These are phyloP conservation scores for Oithona nana DNA, from an alignment of 2,888 invertebrate genomes.

Conservation along the genomic window DNA sequence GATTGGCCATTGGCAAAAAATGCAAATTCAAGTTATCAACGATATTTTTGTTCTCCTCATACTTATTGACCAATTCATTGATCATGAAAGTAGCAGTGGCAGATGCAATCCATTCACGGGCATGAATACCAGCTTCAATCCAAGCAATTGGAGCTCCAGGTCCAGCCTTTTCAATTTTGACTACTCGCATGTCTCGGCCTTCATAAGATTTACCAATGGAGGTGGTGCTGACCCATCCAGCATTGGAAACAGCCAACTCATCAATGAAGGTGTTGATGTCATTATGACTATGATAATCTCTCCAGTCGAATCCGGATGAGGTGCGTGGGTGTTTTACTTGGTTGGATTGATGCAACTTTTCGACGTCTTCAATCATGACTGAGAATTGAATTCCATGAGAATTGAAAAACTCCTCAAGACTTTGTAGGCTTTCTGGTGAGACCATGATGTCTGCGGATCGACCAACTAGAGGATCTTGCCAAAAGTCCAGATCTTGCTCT, in stretches of 20 bases:
- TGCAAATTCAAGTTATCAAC: slow-evolving; percentile 50
- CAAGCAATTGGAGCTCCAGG: slow-evolving; percentile 18
- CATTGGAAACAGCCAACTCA: slow-evolving; percentile 16
- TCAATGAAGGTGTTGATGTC: slow-evolving; percentile 15
- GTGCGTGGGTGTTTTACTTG: not conserved
- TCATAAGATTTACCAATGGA: slow-evolving; percentile 24
- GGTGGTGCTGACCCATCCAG: slow-evolving; percentile 20
- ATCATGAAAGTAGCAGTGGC: slow-evolving; percentile 48
- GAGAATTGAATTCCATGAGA: slow-evolving; percentile 15
- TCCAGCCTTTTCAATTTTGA: slow-evolving; percentile 26
- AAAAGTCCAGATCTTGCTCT: not conserved
- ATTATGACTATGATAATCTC: slow-evolving; percentile 14
- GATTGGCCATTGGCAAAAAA: slow-evolving; percentile 52
- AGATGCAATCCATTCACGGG: slow-evolving; percentile 53
- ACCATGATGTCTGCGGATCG: slow-evolving; percentile 17
- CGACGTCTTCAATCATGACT: slow-evolving; percentile 18
- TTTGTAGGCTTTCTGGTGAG: slow-evolving; percentile 9
- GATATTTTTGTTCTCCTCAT: slow-evolving; percentile 36
- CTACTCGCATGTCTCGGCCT: slow-evolving; percentile 25
- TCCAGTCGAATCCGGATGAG: not conserved
- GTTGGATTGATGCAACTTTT: not conserved
- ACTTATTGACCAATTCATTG: slow-evolving; percentile 38
- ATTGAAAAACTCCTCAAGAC: slow-evolving; percentile 12
- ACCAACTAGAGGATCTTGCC: slow-evolving; percentile 9
- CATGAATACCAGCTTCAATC: slow-evolving; percentile 26